Percentiles rank a stretch among this genome's conserved stretches.
These are phyloP conservation scores for Microcebus griseorufus DNA, from an alignment of 2,113 vertebrate genomes.

Conservation along the genomic window DNA sequence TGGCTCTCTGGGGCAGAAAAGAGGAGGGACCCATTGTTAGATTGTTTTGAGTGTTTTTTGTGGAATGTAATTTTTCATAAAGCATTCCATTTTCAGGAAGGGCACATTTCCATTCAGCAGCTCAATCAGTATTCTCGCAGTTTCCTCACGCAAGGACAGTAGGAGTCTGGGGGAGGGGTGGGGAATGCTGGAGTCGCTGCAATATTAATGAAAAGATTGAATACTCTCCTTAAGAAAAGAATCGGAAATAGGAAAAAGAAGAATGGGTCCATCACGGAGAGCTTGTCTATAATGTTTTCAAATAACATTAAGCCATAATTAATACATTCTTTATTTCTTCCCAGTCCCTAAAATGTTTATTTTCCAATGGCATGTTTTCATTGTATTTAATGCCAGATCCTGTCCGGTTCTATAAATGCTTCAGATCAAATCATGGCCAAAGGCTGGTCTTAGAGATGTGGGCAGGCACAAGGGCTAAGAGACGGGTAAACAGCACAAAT, in stretches of 20 bases:
- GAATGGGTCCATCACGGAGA: background rate
- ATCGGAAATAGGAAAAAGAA: conserved; percentile 33
- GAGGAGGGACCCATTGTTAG: conserved; percentile 43
- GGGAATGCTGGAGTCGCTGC: background rate
- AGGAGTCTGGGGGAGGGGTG: conserved; percentile 13
- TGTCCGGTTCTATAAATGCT: background rate
- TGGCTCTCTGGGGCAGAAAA: background rate
- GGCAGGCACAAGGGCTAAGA: background rate
- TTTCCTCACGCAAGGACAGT: conserved; percentile 64
- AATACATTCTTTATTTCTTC: conserved; percentile 58
- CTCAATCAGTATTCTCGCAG: conserved; percentile 44
- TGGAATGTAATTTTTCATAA: conserved; percentile 52
- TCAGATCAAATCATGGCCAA: conserved; percentile 18
- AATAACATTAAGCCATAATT: background rate
- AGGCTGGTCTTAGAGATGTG: background rate
- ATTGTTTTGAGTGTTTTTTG: background rate
- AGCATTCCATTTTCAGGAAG: conserved; percentile 56
- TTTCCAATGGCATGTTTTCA: conserved; percentile 38
- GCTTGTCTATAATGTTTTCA: background rate
- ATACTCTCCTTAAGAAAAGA: background rate
- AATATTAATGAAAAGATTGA: conserved; percentile 70
- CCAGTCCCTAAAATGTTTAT: background rate
- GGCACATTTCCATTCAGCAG: conserved; percentile 41
- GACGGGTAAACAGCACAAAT: background rate
- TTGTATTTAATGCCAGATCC: background rate